Evolutionary conservation across 2,888 invertebrate species (phyloP).

Genomic region (Carpatolechia fugitivella): DNA sequence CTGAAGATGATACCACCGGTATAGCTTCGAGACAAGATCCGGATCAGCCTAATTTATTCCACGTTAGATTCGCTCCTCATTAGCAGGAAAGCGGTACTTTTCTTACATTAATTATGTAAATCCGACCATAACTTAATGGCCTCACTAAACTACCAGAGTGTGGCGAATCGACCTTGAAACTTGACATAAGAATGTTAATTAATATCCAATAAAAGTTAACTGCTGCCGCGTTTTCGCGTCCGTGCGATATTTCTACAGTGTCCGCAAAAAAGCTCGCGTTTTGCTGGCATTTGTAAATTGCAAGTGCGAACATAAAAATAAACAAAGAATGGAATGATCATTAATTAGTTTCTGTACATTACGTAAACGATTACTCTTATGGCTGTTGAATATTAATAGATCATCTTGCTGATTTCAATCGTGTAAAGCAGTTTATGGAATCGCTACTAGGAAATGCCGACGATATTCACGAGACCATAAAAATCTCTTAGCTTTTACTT

Average conservation of each 20-base stretch:
- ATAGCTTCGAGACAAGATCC: conserved; percentile 17
- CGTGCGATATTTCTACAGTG: neutral
- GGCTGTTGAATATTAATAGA: neutral
- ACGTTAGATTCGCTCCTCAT: conserved; percentile 24
- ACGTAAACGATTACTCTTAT: conserved; percentile 1
- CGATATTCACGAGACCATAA: neutral
- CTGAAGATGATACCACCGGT: conserved; percentile 15
- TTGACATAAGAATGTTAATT: conserved; percentile 27
- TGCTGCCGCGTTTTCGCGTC: neutral
- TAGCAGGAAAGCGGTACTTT: conserved; percentile 34
- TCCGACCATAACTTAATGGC: conserved; percentile 17
- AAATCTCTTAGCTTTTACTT: too few relatives aligned
- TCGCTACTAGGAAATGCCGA: neutral
- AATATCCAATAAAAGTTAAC: conserved; percentile 24
- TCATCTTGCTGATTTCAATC: neutral
- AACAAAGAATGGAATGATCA: neutral
- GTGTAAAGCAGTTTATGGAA: neutral
- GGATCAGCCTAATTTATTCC: conserved; percentile 24
- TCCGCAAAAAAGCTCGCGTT: neutral
- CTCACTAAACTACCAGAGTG: conserved; percentile 27
- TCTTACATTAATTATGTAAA: conserved; percentile 41
- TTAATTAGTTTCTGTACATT: conserved; percentile 7
- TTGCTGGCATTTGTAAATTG: neutral
- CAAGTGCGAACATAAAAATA: conserved; percentile 1
- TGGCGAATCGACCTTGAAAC: conserved; percentile 28